Evolutionary conservation across 2,888 invertebrate species (phyloP), one percentile per base, ranked within the genome.

Genomic region (Drosophila villosipedis): DNA sequence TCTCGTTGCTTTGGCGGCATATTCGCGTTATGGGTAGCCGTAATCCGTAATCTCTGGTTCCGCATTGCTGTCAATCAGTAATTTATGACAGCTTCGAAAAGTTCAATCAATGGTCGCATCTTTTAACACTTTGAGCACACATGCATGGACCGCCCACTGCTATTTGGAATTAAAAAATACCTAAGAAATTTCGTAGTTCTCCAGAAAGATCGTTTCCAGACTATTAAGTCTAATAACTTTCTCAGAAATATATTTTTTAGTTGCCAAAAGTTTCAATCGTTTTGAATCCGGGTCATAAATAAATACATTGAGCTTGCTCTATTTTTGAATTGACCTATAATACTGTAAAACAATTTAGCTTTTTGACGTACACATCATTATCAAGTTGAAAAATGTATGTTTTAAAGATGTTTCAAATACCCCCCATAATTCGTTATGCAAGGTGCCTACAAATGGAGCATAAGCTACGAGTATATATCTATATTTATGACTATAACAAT

Each of bases 401-500:
- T 54, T 52, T 41, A 50, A 41, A 73, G 30, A 43, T 37, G 22
- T 35, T 33, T 67, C 58, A 57, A 66, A 73, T 62, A 55, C 54
- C 61, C 64, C 59, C 47, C 37, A 52, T 57, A 79, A 66, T 75
- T 76, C 43, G 59, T 67, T 73, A 82, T 60, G 78, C 82, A 78
- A 84, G 84, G 73, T 78, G 82, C 79, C 82, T 73, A 72, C 74
- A 73, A 80, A 68, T 88, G 75, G 83, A 88, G 78, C 83, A 88
- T 78, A 68, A 71, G 9, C 47, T 47, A 4, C 47, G 25, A 78
- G 54, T 68, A 63, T 41, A 73, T 25, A 22, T 25, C 16, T 47
- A 9, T 47, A 25, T 47, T 4, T 55, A 55, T 50, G 68, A 70
- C 87, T 75, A 37, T 76, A 75, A 78, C 71, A 74, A 74, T 63